These are phyloP conservation scores for Neotoxoptera formosana DNA, from an alignment of 1,140 invertebrate species.

Conservation along the genomic window DNA sequence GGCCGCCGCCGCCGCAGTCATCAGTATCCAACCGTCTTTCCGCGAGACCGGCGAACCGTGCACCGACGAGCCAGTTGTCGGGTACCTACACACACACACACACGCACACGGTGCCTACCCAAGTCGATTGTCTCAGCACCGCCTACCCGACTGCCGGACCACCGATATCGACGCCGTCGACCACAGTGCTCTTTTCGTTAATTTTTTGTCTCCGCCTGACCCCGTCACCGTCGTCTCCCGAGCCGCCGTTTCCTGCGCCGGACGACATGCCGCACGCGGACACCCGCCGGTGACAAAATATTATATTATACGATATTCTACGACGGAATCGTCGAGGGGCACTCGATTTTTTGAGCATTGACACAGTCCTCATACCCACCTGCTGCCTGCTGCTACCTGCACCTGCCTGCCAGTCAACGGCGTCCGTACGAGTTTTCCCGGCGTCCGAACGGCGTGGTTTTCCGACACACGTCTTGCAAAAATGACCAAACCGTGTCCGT, in stretches of 20 bases:
- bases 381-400: too few species aligned
- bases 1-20: neutral
- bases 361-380: neutral
- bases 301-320: neutral
- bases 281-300: too few species aligned
- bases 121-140: neutral
- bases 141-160: neutral
- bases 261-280: too few species aligned
- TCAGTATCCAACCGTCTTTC: slow-evolving; percentile 25
- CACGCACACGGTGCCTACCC: neutral
- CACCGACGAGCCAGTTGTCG: neutral
- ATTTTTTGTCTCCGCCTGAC: neutral
- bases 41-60: neutral
- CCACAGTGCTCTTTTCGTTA: neutral
- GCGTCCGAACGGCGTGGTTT: neutral
- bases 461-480: neutral
- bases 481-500: neutral
- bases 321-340: too few species aligned
- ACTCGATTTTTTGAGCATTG: neutral
- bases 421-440: neutral
- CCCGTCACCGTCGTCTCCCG: too few species aligned
- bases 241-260: neutral
- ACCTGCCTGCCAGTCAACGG: neutral
- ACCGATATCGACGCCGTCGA: slow-evolving; percentile 1
- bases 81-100: neutral